Evolutionary conservation across 2,113 vertebrate genomes (phyloP), one percentile per base, ranked within the genome.

Genomic region (Tinamus guttatus): DNA sequence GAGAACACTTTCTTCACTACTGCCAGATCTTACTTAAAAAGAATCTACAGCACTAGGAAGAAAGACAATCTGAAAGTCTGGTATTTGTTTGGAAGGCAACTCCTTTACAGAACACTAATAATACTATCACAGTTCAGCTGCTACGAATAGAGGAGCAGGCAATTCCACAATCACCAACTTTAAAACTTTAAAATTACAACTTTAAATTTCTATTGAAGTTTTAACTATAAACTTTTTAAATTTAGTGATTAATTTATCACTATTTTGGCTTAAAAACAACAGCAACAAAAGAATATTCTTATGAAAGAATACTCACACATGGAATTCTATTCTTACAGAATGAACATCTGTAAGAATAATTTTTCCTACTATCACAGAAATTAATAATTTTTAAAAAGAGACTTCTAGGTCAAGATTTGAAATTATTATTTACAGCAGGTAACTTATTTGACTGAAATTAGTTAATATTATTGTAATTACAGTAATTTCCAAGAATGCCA

Each of bases 331-430:
- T 49, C 47, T 49, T 49, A 20, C 9, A 64, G 54, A 59, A 70
- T 0, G 0, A 85, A 36, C 3, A 71, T 11, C 18, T 68, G 8
- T 74, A 85, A 87, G 16, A 78, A 78, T 2, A 1, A 64, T 62
- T 54, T 69, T 47, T 75, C 5, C 51, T 68, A 71, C 24, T 63
- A 71, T 52, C 16, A 78, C 5, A 12, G 2, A 70, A 78, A 9
- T 43, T 89, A 36, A 81, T 52, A 47, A 18, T 47, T 19, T 49
- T 49, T 49, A 11, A 49, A 49, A 49, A 49, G 11, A 8, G 47
- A 49, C 9, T 22, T 49, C 47, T 49, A 49, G 47, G 47, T 49
- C 47, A 49, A 22, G 20, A 49, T 22, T 22, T 49, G 21, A 22
- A 49, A 49, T 20, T 20, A 47, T 49, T 49, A 22, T 49, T 49